A percentile compares a stretch with the other conserved stretches of the same genome.
Conservation (phyloP, 2,888 invertebrate species). For the Chironomus tentans region DNA sequence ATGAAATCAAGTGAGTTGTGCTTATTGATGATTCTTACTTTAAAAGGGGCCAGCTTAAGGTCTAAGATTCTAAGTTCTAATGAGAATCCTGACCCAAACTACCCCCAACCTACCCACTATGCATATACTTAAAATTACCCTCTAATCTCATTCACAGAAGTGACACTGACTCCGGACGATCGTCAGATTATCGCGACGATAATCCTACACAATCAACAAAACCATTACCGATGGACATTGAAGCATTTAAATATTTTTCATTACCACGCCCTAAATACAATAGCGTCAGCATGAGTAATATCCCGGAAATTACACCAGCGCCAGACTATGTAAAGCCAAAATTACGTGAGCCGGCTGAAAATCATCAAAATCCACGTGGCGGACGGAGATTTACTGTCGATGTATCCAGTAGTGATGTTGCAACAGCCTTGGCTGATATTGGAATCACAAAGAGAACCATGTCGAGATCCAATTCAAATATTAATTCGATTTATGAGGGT, state of each 20-base stretch:
- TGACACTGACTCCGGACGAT: constrained; percentile 31
- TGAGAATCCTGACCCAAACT: too few species aligned
- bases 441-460: background rate
- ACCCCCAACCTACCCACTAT: too few species aligned
- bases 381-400: constrained; percentile 31
- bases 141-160: constrained; percentile 25
- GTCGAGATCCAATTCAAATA: background rate
- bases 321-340: background rate
- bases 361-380: constrained; percentile 27
- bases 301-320: background rate
- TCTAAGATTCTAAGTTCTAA: too few species aligned
- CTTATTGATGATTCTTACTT: too few species aligned
- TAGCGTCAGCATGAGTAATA: too few species aligned
- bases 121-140: too few species aligned
- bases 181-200: constrained; percentile 28
- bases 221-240: background rate
- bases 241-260: constrained; percentile 9
- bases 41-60: too few species aligned
- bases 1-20: constrained; percentile 18
- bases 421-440: constrained; percentile 26
- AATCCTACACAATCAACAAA: background rate
- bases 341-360: constrained; percentile 4
- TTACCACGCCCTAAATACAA: constrained; percentile 22
- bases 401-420: constrained; percentile 29
- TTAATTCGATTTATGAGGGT: background rate